Percentiles rank a stretch among this genome's conserved stretches.
phyloP scores from a whole-genome alignment of 2,888 invertebrate species.

The Lucinisca nassula region DNA sequence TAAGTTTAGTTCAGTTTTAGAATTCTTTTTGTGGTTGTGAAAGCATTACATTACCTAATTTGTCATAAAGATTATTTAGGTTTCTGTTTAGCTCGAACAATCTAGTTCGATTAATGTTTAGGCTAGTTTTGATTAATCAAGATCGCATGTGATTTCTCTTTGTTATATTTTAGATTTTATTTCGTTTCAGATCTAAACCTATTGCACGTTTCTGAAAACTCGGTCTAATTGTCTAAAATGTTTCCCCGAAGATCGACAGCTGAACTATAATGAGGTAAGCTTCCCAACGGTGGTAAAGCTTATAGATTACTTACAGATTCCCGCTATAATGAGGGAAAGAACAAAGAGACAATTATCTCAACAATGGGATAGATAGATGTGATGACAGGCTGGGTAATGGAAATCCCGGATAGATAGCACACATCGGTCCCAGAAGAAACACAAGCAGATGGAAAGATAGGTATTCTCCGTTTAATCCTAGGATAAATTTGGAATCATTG shows the following conservation, averaged over 20 bases:
- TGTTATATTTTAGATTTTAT: no score
- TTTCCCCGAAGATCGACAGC: background rate
- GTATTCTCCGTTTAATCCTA: background rate
- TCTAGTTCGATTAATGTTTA: no score
- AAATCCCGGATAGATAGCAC: conserved; percentile 4
- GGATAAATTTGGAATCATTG: background rate
- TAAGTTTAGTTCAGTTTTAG: no score
- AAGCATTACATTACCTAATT: no score
- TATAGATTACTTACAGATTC: conserved; percentile 12
- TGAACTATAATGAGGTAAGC: background rate
- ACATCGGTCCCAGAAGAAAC: background rate
- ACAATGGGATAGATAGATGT: background rate
- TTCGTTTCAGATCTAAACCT: no score
- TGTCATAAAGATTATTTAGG: no score
- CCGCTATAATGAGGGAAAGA: background rate
- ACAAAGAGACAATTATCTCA: background rate
- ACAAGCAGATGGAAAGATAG: background rate
- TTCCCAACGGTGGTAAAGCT: background rate
- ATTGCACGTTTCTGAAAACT: no score
- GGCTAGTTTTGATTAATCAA: no score
- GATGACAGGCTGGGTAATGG: background rate
- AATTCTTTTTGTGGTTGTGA: no score
- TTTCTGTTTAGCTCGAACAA: no score
- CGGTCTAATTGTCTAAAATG: no score
- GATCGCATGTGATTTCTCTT: no score